A percentile compares a stretch with the other conserved stretches of the same genome.
phyloP scores from a whole-genome alignment of 2,888 invertebrate species.

The Parnassius mnemosyne region DNA sequence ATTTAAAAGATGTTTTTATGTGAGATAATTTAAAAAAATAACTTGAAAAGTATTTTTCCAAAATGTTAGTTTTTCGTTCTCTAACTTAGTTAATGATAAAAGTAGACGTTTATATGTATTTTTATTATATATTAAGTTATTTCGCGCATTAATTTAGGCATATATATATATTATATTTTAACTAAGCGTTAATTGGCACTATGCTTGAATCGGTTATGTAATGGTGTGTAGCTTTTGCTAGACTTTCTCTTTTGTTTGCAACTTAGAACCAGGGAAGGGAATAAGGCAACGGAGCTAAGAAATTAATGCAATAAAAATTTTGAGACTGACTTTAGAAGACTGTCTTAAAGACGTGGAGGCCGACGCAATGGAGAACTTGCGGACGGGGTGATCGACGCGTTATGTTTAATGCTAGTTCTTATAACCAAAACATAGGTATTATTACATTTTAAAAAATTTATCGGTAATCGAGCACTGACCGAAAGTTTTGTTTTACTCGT shows the following conservation, averaged over 20 bases:
- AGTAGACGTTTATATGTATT: conserved; percentile 59
- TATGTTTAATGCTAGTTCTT: conserved; percentile 40
- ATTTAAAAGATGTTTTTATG: conserved; percentile 76
- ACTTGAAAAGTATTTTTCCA: conserved; percentile 78
- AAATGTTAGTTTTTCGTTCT: conserved; percentile 72
- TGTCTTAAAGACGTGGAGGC: conserved; percentile 68
- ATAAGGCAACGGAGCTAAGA: conserved; percentile 57
- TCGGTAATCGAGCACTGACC: conserved; percentile 33
- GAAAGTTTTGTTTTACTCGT: conserved; percentile 41
- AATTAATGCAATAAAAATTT: conserved; percentile 78
- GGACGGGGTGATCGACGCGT: conserved; percentile 31
- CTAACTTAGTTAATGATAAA: conserved; percentile 65
- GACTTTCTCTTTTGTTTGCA: conserved; percentile 47
- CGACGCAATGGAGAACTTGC: conserved; percentile 36
- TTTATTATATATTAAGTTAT: conserved; percentile 57
- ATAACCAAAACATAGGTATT: conserved; percentile 56
- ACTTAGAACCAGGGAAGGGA: conserved; percentile 47
- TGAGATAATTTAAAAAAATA: conserved; percentile 67
- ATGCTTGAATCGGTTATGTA: conserved; percentile 31
- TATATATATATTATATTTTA: conserved; percentile 45
- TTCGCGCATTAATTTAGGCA: conserved; percentile 62
- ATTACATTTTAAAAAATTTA: conserved; percentile 35
- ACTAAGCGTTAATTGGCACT: conserved; percentile 30
- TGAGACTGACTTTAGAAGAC: conserved; percentile 80
- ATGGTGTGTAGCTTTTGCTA: conserved; percentile 45